phyloP scores from a whole-genome alignment of 2,797 vertebrate species.

The Anguilla marmorata region DNA sequence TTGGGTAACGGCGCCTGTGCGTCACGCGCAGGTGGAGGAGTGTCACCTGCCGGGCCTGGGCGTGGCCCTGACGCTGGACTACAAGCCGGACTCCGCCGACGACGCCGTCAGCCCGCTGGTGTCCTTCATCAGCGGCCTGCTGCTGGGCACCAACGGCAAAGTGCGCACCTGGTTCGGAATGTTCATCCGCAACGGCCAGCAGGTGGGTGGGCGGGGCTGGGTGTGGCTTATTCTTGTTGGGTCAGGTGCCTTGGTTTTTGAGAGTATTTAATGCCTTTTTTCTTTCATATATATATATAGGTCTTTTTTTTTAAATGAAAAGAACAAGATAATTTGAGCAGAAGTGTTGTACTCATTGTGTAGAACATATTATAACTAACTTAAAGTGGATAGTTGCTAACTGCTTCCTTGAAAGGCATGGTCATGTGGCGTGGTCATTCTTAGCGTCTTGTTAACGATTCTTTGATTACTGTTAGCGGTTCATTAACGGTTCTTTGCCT shows the following conservation, averaged over 20 bases:
- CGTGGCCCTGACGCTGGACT: conserved; percentile 95
- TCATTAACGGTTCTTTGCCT: neutral
- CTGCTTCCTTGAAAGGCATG: neutral
- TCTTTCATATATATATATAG: neutral
- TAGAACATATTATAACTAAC: neutral
- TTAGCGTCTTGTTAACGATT: neutral
- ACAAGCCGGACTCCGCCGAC: conserved; percentile 86
- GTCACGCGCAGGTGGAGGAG: conserved; percentile 85
- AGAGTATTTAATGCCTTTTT: neutral
- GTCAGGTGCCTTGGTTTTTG: neutral
- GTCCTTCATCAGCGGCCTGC: conserved; percentile 92
- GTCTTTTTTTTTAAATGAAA: neutral
- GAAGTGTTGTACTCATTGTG: neutral
- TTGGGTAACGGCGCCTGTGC: neutral
- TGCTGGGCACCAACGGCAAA: conserved; percentile 94
- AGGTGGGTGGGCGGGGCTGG: conserved; percentile 70
- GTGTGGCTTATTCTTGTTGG: neutral
- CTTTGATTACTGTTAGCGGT: neutral
- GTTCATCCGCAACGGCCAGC: conserved; percentile 96
- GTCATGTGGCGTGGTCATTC: neutral
- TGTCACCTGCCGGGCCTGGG: conserved; percentile 95
- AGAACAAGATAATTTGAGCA: neutral
- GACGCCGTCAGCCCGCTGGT: conserved; percentile 95
- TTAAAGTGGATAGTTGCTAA: neutral
- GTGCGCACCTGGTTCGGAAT: conserved; percentile 98